Percentiles rank a stretch among this genome's conserved stretches.
Evolutionary conservation across 2,113 vertebrate genomes (phyloP).

Genomic region (Anhinga rufa): DNA sequence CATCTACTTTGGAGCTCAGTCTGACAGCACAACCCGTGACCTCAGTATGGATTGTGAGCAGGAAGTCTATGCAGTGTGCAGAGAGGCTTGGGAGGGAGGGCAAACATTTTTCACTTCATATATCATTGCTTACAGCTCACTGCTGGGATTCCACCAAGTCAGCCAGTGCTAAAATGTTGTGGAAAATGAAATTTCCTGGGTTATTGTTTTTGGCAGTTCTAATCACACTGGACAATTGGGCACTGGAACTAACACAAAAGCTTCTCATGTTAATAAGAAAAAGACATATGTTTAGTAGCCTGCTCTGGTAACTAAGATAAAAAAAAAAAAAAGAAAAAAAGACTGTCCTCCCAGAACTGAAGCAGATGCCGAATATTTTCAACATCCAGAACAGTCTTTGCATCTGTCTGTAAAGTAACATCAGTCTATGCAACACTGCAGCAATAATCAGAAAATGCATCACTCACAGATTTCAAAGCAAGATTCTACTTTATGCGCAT

Average conservation of each 20-base stretch:
- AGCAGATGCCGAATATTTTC: not conserved
- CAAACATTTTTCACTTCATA: conserved; percentile 50
- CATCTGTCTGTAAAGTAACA: not conserved
- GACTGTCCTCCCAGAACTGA: not conserved
- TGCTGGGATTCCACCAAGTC: conserved; percentile 43
- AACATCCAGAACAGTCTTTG: not conserved
- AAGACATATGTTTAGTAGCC: not conserved
- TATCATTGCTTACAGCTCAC: conserved; percentile 41
- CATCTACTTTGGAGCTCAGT: not conserved
- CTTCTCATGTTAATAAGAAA: conserved; percentile 5
- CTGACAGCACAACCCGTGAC: not conserved
- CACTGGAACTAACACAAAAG: conserved; percentile 27
- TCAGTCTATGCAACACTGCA: not conserved
- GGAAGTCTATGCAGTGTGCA: not conserved
- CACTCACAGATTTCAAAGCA: not conserved
- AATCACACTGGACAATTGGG: conserved; percentile 1
- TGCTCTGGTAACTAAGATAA: not conserved
- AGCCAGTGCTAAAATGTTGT: conserved; percentile 37
- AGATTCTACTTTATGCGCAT: not conserved
- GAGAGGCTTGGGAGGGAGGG: conserved; percentile 2
- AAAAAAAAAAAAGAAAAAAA: not conserved
- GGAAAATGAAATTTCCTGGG: conserved; percentile 50
- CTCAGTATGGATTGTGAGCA: not conserved
- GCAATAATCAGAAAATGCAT: not conserved
- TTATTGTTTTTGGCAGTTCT: conserved; percentile 41